These are phyloP conservation scores for Phoebastria nigripes DNA, from an alignment of 2,797 vertebrate species.

Conservation along the genomic window DNA sequence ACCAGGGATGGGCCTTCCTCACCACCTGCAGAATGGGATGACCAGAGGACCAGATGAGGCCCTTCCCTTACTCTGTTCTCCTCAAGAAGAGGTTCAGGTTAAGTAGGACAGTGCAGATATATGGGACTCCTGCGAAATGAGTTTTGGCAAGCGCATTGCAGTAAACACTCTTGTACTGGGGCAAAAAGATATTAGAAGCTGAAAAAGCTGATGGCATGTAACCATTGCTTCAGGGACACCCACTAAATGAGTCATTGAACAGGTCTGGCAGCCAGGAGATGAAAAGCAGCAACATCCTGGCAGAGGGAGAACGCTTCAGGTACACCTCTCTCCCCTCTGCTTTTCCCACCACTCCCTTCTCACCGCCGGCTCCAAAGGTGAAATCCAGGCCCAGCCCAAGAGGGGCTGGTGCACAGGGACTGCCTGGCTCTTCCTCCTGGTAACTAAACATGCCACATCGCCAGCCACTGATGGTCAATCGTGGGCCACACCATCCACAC, in stretches of 20 bases:
- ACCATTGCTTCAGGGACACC: not conserved
- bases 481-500: rapidly evolving
- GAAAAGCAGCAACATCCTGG: not conserved
- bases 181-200: not conserved
- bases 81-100: not conserved
- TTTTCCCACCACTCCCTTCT: not conserved
- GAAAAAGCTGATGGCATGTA: not conserved
- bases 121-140: not conserved
- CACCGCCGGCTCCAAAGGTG: not conserved
- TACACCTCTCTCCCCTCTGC: not conserved
- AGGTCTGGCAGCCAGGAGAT: not conserved
- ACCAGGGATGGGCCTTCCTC: not conserved
- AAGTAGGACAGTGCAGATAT: not conserved
- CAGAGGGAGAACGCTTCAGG: not conserved
- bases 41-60: not conserved
- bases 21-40: not conserved
- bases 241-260: not conserved
- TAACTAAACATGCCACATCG: not conserved
- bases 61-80: not conserved
- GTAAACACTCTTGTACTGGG: not conserved
- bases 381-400: not conserved
- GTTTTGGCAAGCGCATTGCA: not conserved
- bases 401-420: not conserved
- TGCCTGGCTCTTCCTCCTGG: not conserved
- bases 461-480: not conserved